phyloP scores from a whole-genome alignment of 1,140 invertebrate species.

The Zaprionus inermis region DNA sequence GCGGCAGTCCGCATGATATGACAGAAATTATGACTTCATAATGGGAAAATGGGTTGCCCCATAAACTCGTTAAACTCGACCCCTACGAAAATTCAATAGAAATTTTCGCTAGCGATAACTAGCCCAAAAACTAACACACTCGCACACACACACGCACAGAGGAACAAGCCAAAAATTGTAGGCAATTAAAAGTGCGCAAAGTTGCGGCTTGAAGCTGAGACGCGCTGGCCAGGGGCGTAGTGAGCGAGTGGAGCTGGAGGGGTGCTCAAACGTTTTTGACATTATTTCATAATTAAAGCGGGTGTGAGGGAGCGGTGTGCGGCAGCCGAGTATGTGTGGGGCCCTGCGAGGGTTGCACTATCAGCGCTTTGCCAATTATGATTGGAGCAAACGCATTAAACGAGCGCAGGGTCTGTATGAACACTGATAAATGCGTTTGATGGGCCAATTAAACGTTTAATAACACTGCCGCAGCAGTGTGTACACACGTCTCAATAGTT shows the following conservation, averaged over 20 bases:
- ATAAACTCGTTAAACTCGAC: too few species aligned
- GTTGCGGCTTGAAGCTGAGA: constrained; percentile 19
- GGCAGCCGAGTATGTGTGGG: neutral
- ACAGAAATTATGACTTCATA: constrained; percentile 81
- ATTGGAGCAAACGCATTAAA: constrained; percentile 52
- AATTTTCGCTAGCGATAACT: constrained; percentile 50
- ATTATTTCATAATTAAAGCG: constrained; percentile 54
- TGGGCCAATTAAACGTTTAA: constrained; percentile 74
- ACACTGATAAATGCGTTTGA: constrained; percentile 53
- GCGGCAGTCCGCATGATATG: constrained; percentile 63
- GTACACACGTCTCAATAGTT: neutral
- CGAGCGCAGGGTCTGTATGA: constrained; percentile 11
- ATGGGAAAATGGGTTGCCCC: constrained; percentile 44
- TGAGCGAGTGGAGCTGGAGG: too few species aligned
- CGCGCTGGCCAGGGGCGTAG: neutral
- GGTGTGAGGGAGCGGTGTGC: neutral
- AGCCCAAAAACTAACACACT: constrained; percentile 29
- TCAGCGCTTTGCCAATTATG: constrained; percentile 74
- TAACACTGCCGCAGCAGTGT: constrained; percentile 17
- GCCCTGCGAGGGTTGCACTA: constrained; percentile 35
- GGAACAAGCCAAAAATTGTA: constrained; percentile 52
- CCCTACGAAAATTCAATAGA: constrained; percentile 64
- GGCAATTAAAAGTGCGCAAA: constrained; percentile 71
- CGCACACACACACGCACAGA: constrained; percentile 15
- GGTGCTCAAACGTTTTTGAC: constrained; percentile 33